Base-by-base conservation (phyloP, 2,888 invertebrate species). In the Lasius fuliginosus region DNA sequence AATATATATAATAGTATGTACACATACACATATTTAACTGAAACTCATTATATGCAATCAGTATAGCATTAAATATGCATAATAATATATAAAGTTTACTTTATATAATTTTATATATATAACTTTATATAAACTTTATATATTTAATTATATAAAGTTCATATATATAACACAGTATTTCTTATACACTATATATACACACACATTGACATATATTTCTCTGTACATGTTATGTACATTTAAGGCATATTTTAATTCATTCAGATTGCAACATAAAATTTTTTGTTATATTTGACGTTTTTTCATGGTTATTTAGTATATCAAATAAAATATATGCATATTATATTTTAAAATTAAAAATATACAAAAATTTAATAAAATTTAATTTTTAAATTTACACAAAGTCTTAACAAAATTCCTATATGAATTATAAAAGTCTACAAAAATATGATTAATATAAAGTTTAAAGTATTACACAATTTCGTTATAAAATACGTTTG, bases 201-300 rank as follows among this genome's bases (percentile, higher is more conserved):
- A 67, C 88, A 89, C 85, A 90, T 65, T 85, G 33, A 64, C n/a
- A 73, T 30, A 49, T 42, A 65, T 69, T 27, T 76, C 27, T 67
- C 69, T 79, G 40, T 86, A 76, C 90, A 75, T 88, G 86, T 86
- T 89, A 87, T 89, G 69, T 90, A 87, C 85, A 89, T 68, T 11
- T 86, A 88, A 89, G 76, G 76, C 87, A 82, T 85, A 85, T 75
- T 84, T 83, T 49, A 76, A 75, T 67, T 53, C 23, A 81, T 4
- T 23, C 23, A 58, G 56, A 67, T 69, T 67, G 11, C 58, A 64
- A 40, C 18, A 53, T 33, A 40, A 53, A 68, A 56, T 58, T 40
- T 76, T 46, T 27, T 23, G 18, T 64, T 82, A 60, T 42, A 69
- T 62, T 75, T 76, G 18, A 58, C 36, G 71, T 27, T 40, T 56